Conservation (phyloP, 1,140 invertebrate species). For the Macrocentrus cingulum region DNA sequence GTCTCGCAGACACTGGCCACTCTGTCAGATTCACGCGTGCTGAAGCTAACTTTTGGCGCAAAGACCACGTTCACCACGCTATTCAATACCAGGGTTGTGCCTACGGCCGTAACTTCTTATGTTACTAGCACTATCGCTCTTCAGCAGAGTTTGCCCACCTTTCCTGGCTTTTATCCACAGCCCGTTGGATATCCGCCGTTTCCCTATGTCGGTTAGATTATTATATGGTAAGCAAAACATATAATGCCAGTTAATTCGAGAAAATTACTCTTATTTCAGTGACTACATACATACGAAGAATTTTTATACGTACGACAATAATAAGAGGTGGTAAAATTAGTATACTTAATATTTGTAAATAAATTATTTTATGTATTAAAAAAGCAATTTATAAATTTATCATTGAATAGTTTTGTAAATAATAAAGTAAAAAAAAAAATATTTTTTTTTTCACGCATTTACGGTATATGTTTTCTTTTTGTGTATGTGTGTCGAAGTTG, state of each 20-base stretch:
- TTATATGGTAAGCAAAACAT: neutral
- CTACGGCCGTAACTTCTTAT: constrained; percentile 79
- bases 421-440: constrained; percentile 26
- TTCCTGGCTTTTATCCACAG: constrained; percentile 75
- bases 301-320: no score
- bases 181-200: constrained; percentile 69
- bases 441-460: no score
- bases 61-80: constrained; percentile 85
- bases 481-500: no score
- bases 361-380: constrained; percentile 34
- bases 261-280: no score
- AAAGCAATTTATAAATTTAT: constrained; percentile 24
- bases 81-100: constrained; percentile 81
- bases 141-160: constrained; percentile 67
- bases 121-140: constrained; percentile 76
- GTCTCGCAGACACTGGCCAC: constrained; percentile 78
- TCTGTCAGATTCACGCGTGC: constrained; percentile 76
- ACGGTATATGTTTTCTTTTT: no score
- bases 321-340: no score
- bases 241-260: constrained; percentile 7
- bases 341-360: no score
- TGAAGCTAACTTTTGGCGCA: constrained; percentile 85
- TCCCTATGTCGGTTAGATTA: constrained; percentile 70
- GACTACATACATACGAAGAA: no score
- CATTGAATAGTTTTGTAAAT: constrained; percentile 32